A percentile compares a stretch with the other conserved stretches of the same genome.
phyloP scores from a whole-genome alignment of 2,113 vertebrate genomes.

The Eudyptes chrysolophus region DNA sequence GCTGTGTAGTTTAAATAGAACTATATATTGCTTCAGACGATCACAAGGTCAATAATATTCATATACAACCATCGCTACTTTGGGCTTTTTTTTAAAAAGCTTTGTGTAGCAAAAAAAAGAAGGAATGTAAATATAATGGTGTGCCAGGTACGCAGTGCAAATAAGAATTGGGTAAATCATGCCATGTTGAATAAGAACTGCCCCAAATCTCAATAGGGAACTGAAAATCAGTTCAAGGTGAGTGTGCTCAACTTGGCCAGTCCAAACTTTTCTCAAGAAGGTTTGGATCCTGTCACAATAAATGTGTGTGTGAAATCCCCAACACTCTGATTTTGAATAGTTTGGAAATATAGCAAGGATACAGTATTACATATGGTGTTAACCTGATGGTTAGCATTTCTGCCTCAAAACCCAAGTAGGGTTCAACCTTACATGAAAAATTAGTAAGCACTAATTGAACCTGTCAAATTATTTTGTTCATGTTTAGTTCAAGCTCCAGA shows the following conservation, averaged over 20 bases:
- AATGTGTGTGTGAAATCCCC: background rate
- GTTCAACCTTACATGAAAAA: background rate
- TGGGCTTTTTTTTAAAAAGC: background rate
- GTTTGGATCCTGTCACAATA: background rate
- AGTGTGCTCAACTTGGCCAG: background rate
- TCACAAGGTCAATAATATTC: background rate
- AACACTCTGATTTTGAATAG: background rate
- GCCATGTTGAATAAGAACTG: background rate
- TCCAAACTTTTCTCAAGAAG: background rate
- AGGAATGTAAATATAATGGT: rapidly evolving
- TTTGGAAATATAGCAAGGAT: background rate
- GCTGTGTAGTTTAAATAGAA: background rate
- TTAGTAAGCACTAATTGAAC: background rate
- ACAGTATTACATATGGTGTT: background rate
- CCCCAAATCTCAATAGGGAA: background rate
- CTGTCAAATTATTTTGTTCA: background rate
- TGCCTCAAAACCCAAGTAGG: background rate
- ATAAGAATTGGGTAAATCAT: background rate
- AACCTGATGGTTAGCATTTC: background rate
- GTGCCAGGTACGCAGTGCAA: rapidly evolving
- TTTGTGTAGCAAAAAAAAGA: background rate
- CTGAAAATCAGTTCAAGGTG: background rate
- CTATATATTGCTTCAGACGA: background rate
- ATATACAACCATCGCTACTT: background rate
- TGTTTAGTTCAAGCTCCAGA: background rate